Conservation (phyloP, 2,888 invertebrate species). For the Heliconius ethilla region DNA sequence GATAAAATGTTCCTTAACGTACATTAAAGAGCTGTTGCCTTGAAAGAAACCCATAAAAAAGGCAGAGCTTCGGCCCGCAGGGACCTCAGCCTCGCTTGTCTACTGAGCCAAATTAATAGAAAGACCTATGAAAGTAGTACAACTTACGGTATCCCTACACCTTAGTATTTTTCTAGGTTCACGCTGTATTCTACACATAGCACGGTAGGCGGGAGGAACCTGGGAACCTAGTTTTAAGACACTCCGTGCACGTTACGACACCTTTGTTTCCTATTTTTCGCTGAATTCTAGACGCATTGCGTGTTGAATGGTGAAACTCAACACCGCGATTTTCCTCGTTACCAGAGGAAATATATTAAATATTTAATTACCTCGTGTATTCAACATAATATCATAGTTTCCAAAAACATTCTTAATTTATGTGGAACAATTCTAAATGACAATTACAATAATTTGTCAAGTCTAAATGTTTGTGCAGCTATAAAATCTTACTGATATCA, state of each 20-base stretch:
- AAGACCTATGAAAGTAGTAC: slow-evolving; percentile 58
- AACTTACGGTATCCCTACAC: neutral
- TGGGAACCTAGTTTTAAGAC: no score
- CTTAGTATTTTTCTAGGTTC: no score
- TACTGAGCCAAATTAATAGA: slow-evolving; percentile 68
- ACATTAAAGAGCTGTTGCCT: slow-evolving; percentile 75
- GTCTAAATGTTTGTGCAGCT: slow-evolving; percentile 54
- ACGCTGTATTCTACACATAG: neutral
- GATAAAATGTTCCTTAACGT: slow-evolving; percentile 78
- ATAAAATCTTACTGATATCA: slow-evolving; percentile 57
- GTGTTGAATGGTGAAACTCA: no score
- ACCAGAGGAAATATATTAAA: no score
- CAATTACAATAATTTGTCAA: neutral
- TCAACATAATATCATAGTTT: neutral
- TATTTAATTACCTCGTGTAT: no score
- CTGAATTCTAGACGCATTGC: no score
- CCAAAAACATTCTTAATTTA: neutral
- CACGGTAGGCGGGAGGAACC: no score
- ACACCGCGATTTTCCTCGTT: no score
- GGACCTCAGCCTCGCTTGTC: slow-evolving; percentile 56
- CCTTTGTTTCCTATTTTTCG: no score
- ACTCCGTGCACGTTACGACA: no score
- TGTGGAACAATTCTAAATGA: neutral
- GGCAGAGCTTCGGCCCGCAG: slow-evolving; percentile 61
- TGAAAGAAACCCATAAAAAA: slow-evolving; percentile 72